Evolutionary conservation across 2,888 invertebrate species (phyloP).

Genomic region (Drosophila mettleri): DNA sequence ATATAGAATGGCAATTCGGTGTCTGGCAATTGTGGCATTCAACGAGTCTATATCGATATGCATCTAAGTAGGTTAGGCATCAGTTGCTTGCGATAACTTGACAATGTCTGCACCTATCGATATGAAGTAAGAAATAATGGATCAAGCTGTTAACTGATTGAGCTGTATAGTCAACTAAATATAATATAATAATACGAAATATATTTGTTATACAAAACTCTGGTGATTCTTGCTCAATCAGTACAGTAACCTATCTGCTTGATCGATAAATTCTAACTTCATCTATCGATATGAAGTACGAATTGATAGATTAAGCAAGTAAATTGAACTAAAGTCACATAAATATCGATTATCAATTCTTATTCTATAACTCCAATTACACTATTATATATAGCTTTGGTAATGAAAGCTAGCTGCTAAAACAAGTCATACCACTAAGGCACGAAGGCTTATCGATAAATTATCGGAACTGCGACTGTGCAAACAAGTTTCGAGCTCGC

Average conservation of each 20-base stretch:
- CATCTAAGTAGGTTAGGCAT: neutral
- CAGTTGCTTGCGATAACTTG: neutral
- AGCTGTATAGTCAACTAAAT: too few relatives aligned
- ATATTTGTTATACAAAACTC: too few relatives aligned
- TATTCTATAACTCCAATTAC: neutral
- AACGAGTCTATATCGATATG: constrained; percentile 1
- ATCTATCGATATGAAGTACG: too few relatives aligned
- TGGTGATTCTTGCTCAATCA: too few relatives aligned
- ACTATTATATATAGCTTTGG: neutral
- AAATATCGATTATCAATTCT: too few relatives aligned
- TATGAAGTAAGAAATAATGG: neutral
- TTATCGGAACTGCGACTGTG: constrained; percentile 27
- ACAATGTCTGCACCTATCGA: neutral
- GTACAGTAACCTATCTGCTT: too few relatives aligned
- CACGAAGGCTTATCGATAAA: constrained; percentile 23
- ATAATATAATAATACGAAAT: too few relatives aligned
- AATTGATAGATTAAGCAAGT: too few relatives aligned
- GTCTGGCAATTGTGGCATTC: constrained; percentile 10
- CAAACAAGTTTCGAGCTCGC: constrained; percentile 31
- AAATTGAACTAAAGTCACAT: too few relatives aligned
- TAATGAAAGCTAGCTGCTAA: neutral
- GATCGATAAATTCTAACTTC: too few relatives aligned
- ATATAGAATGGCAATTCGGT: constrained; percentile 39
- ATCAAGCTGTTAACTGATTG: neutral
- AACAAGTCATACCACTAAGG: neutral